Evolutionary conservation across 2,888 invertebrate species (phyloP), one percentile per base, ranked within the genome.

Genomic region (Coenonympha arcania): DNA sequence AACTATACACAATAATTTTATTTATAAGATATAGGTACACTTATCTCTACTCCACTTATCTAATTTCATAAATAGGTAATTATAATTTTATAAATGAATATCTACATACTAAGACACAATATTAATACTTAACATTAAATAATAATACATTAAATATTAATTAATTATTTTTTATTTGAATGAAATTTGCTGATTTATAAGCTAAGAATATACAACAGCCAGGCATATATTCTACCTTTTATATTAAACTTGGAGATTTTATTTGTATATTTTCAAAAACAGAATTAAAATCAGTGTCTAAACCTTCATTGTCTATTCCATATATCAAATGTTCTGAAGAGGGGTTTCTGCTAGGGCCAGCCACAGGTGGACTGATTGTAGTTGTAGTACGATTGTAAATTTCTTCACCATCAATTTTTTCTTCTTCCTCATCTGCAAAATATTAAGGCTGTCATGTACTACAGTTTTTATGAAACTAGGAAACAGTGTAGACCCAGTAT

Each of bases 191-290:
- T 6, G 24, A 15, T 6, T 15, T 16, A 15, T 33, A 33, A 8
- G 8, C 16, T 16, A n/a, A n/a, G n/a, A n/a, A n/a, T n/a, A 33
- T 16, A 11, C 6, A 11, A 6, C 6, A 30, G 8, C 24, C 2
- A 15, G 15, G 1, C 13, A 15, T n/a, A n/a, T n/a, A n/a, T n/a
- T n/a, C 15, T 15, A 39, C 13, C 15, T 31, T 4, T 44, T 49
- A 71, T 53, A 85, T 85, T 51, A 86, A 69, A 68, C 85, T 83
- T 52, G 67, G 62, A 59, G 81, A 73, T 63, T 88, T 88, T 56
- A 88, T 89, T 67, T 89, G 88, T 68, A 90, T 89, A 63, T 89
- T 88, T 64, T 87, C 88, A 65, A 90, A 89, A 1, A 89, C 89
- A 52, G 88, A 88, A 65, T 89, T 89, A 60, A 90, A 90, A 63